Evolutionary conservation across 2,113 vertebrate species (phyloP).

Genomic region (Sceloporus undulatus): DNA sequence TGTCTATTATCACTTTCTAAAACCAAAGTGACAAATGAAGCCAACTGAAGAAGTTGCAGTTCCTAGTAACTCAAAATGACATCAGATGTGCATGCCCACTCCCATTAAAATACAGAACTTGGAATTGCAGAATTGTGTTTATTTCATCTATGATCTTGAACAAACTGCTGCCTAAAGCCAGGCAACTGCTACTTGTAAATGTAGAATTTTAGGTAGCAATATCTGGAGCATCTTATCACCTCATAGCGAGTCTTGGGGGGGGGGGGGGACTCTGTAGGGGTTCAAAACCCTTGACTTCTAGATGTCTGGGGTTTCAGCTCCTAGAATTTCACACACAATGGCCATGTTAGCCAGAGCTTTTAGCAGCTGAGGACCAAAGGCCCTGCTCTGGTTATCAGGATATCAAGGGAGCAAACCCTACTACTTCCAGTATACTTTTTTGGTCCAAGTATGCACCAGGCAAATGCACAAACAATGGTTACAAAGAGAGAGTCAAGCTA

Average conservation of each 20-base stretch:
- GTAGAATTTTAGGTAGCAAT: neutral
- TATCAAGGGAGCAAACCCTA: neutral
- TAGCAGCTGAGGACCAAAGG: neutral
- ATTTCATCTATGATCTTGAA: neutral
- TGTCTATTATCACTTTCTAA: conserved; percentile 6
- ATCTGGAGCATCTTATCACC: neutral
- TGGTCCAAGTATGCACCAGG: neutral
- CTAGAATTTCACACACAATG: no score
- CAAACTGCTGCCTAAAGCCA: neutral
- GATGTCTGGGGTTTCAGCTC: neutral
- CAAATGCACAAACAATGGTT: no score
- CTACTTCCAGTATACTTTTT: neutral
- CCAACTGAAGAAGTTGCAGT: conserved; percentile 26
- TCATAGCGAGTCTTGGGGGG: neutral
- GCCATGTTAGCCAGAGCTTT: neutral
- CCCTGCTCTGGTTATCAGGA: neutral
- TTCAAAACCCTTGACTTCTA: no score
- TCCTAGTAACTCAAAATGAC: conserved; percentile 3
- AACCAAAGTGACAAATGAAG: conserved; percentile 10
- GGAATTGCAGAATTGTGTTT: neutral
- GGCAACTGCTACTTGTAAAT: neutral
- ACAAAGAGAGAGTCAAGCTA: neutral
- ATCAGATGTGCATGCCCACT: neutral
- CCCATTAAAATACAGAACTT: neutral
- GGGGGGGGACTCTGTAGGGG: no score